A percentile compares a stretch with the other conserved stretches of the same genome.
These are phyloP conservation scores for Heptranchias perlo DNA, from an alignment of 2,113 vertebrate genomes.

Conservation along the genomic window DNA sequence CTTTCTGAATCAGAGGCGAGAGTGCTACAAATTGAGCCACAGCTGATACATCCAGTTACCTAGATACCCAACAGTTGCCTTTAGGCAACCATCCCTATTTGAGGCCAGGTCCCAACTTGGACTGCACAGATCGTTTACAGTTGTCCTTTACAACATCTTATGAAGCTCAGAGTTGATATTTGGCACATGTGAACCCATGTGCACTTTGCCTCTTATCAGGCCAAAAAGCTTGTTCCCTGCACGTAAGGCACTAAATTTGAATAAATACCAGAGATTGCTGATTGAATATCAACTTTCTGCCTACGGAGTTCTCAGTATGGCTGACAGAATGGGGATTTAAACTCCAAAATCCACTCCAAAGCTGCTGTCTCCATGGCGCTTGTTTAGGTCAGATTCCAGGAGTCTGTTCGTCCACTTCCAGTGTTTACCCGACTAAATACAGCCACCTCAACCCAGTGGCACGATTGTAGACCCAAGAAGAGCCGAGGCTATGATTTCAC, in stretches of 20 bases:
- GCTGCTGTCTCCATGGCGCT: background rate
- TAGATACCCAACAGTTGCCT: background rate
- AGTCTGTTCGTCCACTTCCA: background rate
- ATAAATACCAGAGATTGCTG: background rate
- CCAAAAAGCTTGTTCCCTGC: background rate
- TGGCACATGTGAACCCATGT: background rate
- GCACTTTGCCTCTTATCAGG: background rate
- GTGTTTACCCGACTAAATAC: background rate
- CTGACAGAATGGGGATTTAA: background rate
- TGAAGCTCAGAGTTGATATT: background rate
- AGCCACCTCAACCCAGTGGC: background rate
- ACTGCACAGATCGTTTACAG: background rate
- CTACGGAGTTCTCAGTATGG: background rate
- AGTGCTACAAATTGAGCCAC: background rate
- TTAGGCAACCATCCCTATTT: background rate
- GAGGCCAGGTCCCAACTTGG: background rate
- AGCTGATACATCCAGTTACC: background rate
- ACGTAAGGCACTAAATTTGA: background rate
- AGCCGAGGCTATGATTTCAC: background rate
- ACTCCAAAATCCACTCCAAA: background rate
- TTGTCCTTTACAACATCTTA: background rate
- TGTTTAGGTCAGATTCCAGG: background rate
- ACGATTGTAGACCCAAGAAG: background rate
- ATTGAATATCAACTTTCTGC: background rate
- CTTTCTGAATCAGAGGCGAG: background rate